These are phyloP conservation scores for Python bivittatus DNA, from an alignment of 2,113 vertebrate genomes.

Conservation along the genomic window DNA sequence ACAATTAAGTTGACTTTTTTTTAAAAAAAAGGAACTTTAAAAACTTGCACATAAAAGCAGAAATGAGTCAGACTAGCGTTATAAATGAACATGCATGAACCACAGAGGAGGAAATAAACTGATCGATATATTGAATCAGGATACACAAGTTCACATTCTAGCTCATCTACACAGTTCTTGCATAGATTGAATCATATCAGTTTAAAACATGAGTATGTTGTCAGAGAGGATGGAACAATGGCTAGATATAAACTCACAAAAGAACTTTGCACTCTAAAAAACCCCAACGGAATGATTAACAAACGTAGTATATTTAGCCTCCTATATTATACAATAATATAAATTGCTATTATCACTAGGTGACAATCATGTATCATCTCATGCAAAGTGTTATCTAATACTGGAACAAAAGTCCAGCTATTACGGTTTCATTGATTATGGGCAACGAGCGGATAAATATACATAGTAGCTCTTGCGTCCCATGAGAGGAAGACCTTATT, in stretches of 20 bases:
- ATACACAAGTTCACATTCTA: neutral
- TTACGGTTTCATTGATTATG: neutral
- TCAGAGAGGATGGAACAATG: neutral
- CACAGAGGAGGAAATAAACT: neutral
- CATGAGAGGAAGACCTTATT: too few species aligned
- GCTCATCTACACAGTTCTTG: neutral
- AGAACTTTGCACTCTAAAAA: neutral
- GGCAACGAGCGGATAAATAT: neutral
- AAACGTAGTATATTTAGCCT: neutral
- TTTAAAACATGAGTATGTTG: neutral
- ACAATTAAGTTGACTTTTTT: neutral
- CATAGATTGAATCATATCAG: neutral
- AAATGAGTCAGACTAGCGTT: neutral
- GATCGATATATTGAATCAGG: neutral
- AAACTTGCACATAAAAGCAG: neutral
- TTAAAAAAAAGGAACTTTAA: neutral
- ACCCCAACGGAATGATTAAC: neutral
- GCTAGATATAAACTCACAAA: neutral
- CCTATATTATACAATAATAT: neutral
- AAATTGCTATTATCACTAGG: neutral
- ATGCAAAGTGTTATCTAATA: neutral
- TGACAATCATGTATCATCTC: fast-evolving
- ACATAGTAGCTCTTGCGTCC: too few species aligned
- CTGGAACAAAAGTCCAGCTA: conserved; percentile 34
- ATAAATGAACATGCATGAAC: neutral